Percentiles rank a stretch among this genome's conserved stretches.
Evolutionary conservation across 1,140 invertebrate genomes (phyloP).

Genomic region (Battus philenor): DNA sequence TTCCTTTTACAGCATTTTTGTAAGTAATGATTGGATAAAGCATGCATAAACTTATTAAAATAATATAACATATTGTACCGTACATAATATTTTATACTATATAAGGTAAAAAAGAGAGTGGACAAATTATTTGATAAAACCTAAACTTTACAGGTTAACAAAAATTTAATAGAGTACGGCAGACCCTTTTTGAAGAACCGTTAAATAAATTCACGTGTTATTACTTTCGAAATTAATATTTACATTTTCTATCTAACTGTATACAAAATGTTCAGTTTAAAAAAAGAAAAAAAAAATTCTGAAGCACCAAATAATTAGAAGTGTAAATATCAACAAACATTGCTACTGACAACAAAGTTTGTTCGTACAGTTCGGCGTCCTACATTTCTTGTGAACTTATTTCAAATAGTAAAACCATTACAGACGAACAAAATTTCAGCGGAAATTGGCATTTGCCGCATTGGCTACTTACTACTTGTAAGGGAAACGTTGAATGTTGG

Average conservation of each 20-base stretch:
- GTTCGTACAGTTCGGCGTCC: slow-evolving; percentile 1
- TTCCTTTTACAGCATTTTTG: slow-evolving; percentile 2
- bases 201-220: no score
- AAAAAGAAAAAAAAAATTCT: no score
- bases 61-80: no score
- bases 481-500: slow-evolving; percentile 7
- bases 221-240: no score
- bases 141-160: not conserved
- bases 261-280: no score
- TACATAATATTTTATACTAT: no score
- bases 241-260: no score
- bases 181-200: no score
- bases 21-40: not conserved
- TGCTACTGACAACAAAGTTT: not conserved
- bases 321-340: not conserved
- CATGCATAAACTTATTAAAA: not conserved
- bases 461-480: not conserved
- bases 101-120: no score
- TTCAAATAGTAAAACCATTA: slow-evolving; percentile 13
- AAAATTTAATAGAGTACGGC: not conserved
- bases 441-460: slow-evolving; percentile 8
- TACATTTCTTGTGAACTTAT: slow-evolving; percentile 10
- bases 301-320: no score
- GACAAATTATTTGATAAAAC: no score
- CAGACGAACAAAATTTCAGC: not conserved